Base-by-base conservation (phyloP, 1,140 invertebrate genomes). In the Sweltsa coloradensis region DNA sequence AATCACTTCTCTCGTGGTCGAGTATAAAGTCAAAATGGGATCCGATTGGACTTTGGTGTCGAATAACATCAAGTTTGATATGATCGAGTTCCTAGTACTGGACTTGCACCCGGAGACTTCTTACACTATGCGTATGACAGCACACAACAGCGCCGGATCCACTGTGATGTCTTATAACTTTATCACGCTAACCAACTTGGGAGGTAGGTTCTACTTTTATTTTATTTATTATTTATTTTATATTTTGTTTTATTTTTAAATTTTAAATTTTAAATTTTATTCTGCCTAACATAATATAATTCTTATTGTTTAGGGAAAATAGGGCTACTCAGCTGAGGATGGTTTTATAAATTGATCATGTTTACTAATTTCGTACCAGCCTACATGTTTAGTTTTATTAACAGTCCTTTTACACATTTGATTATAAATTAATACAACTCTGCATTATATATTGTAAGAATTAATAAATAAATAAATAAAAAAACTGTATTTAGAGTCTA, bases 1-100 rank as follows among this genome's bases (percentile, higher is more conserved):
- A 2, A 69, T 76, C 41, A 60, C 56, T 13, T 66, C 67, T 45
- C 73, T 68, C 52, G 65, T 67, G 22, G 59, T 76, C 5, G 55
- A 57, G 31, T 57, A 55, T 40, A 55, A 50, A 41, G 34, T 29
- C 6, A 45, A 41, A 21, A 34, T 18, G 11, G 11, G 34, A 34
- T 11, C 39, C 2, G 43, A 49, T n/a, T 41, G 25, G 48, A 50
- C 34, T 40, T 14, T 53, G 47, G 53, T 55, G 24, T 54, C 51
- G 3, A 56, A 55, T 22, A 56, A 55, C 34, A 36, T 54, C 2
- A 53, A 53, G n/a, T 55, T 52, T 9, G 54, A 58, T 34, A 42
- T 69, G 56, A 60, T 21, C 16, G 43, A 51, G 57, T 1, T 56
- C 60, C 58, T 64, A 26, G 50, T 59, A 4, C 59, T 65, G 0